Conservation (phyloP, 2,888 invertebrate species). For the Holacanthella duospinosa region DNA sequence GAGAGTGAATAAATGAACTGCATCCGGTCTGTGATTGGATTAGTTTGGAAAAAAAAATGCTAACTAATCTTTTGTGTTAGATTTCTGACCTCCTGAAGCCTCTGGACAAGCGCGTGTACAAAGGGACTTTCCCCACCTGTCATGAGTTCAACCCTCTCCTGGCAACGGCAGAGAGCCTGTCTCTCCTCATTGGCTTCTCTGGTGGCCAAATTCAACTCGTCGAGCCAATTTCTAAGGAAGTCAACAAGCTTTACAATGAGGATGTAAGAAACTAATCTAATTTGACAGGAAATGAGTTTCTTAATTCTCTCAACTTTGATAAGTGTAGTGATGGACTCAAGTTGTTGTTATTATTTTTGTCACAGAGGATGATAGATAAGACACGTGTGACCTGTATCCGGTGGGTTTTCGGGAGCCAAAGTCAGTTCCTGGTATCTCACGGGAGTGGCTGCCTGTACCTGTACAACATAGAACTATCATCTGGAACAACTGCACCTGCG, state of each 20-base stretch:
- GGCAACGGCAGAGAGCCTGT: constrained; percentile 70
- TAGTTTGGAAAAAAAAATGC: too few relatives aligned
- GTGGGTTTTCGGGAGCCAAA: constrained; percentile 93
- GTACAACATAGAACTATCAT: constrained; percentile 89
- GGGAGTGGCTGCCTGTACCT: constrained; percentile 65
- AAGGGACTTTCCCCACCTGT: constrained; percentile 97
- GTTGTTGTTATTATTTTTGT: background rate
- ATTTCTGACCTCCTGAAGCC: constrained; percentile 93
- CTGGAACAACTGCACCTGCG: constrained; percentile 78
- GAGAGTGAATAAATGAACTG: too few relatives aligned
- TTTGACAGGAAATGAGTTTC: background rate
- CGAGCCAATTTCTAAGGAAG: constrained; percentile 92
- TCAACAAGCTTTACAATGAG: constrained; percentile 94
- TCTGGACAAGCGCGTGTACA: constrained; percentile 95
- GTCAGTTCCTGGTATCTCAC: constrained; percentile 88
- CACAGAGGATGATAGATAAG: constrained; percentile 82
- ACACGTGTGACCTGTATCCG: constrained; percentile 90
- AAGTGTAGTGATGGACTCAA: background rate
- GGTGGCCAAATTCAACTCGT: constrained; percentile 70
- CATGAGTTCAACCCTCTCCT: constrained; percentile 90
- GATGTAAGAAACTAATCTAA: constrained; percentile 57
- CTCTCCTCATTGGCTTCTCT: constrained; percentile 90
- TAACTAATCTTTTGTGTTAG: too few relatives aligned
- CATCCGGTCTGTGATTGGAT: too few relatives aligned
- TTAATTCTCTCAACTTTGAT: background rate